Percentiles rank a stretch among this genome's conserved stretches.
Conservation (phyloP, 2,888 invertebrate genomes). For the Cerastis rubricosa region DNA sequence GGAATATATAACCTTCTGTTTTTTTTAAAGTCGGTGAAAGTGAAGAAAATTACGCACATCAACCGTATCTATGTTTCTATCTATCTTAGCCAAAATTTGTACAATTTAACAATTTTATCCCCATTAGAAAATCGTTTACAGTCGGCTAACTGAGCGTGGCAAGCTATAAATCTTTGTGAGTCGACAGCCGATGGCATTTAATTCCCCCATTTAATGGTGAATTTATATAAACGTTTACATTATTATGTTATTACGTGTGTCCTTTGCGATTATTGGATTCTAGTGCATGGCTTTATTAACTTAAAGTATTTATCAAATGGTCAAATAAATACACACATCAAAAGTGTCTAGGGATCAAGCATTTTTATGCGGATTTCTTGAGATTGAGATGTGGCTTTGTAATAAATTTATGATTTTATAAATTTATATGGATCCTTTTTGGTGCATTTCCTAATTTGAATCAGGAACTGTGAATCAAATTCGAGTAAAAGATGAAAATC, state of each 20-base stretch:
- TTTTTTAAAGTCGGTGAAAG: background rate
- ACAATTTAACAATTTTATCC: constrained; percentile 64
- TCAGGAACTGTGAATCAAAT: too few relatives aligned
- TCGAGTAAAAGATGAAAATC: too few relatives aligned
- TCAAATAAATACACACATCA: background rate
- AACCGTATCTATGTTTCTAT: constrained; percentile 23
- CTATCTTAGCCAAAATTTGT: constrained; percentile 25
- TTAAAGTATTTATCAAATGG: constrained; percentile 15
- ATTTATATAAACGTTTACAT: constrained; percentile 57
- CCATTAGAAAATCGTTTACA: constrained; percentile 69
- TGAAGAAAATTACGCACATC: constrained; percentile 27
- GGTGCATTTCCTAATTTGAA: too few relatives aligned
- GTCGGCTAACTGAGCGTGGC: constrained; percentile 59
- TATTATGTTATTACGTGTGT: constrained; percentile 66
- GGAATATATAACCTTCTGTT: too few relatives aligned
- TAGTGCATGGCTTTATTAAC: constrained; percentile 57
- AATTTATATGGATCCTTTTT: too few relatives aligned
- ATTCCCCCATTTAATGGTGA: constrained; percentile 64
- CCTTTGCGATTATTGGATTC: constrained; percentile 63
- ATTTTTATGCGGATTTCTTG: too few relatives aligned
- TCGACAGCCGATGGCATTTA: constrained; percentile 63
- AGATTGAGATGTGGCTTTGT: too few relatives aligned
- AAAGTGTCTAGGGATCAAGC: too few relatives aligned
- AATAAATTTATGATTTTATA: too few relatives aligned
- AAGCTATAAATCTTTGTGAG: constrained; percentile 66